Conservation (phyloP, 2,113 vertebrate genomes). For the Tenrec ecaudatus region DNA sequence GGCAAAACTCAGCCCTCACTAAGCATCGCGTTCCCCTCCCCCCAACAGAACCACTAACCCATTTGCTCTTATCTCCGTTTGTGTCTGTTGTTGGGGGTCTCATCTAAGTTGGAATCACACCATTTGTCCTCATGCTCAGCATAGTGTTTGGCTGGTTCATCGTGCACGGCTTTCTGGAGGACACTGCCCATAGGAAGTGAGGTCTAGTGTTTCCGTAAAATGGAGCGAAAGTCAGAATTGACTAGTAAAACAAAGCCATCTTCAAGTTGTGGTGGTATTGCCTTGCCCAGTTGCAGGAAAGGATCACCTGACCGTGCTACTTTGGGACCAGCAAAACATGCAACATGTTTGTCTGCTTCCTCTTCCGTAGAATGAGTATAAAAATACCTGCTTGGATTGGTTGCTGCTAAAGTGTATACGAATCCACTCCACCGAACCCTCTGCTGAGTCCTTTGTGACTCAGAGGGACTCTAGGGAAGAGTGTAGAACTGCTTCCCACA, state of each 20-base stretch:
- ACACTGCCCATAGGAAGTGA: fast-evolving
- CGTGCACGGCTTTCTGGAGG: not conserved
- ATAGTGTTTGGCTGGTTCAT: not conserved
- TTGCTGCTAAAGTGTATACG: not conserved
- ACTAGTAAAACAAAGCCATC: conserved; percentile 9
- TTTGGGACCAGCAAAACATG: not conserved
- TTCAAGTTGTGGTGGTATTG: not conserved
- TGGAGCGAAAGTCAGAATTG: not conserved
- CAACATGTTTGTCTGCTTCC: conserved; percentile 54
- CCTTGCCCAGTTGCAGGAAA: not conserved
- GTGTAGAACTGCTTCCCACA: not conserved
- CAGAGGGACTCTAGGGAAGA: not conserved
- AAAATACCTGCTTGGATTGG: conserved; percentile 16
- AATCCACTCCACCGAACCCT: not conserved
- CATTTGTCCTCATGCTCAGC: not conserved
- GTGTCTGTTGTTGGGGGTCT: not conserved
- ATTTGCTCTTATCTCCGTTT: not conserved
- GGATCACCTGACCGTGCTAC: not conserved
- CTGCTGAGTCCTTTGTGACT: not conserved
- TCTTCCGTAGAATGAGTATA: conserved; percentile 36
- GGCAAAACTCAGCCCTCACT: not conserved
- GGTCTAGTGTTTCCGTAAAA: not conserved
- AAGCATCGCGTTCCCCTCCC: not conserved
- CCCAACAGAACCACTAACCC: not conserved
- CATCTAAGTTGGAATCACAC: not conserved